A percentile compares a stretch with the other conserved stretches of the same genome.
These are phyloP conservation scores for Platanista minor DNA, from an alignment of 2,113 vertebrate genomes.

Conservation along the genomic window DNA sequence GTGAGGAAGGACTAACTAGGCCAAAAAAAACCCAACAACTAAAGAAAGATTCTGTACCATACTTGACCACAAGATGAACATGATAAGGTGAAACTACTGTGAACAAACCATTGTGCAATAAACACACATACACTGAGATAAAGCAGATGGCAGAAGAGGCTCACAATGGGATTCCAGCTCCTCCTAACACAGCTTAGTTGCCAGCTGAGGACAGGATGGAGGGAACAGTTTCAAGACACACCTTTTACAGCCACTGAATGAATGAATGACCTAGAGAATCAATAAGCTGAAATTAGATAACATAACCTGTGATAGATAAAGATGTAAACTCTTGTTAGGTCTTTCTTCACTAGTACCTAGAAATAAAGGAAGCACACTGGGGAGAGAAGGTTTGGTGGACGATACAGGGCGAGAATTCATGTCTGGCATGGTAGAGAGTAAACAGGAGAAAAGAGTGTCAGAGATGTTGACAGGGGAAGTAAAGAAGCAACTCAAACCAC, in stretches of 20 bases:
- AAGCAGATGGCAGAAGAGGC: neutral
- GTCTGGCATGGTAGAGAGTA: neutral
- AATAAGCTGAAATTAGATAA: neutral
- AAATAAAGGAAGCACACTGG: neutral
- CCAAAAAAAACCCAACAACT: neutral
- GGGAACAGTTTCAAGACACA: neutral
- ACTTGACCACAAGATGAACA: neutral
- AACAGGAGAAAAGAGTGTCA: neutral
- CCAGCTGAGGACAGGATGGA: neutral
- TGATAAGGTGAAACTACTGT: neutral
- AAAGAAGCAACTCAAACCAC: neutral
- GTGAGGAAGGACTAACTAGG: neutral
- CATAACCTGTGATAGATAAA: neutral
- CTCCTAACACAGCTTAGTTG: neutral
- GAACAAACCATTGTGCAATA: neutral
- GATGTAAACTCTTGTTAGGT: neutral
- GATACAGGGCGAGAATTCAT: neutral
- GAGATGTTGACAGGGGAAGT: neutral
- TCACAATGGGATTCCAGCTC: neutral
- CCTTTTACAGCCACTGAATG: neutral
- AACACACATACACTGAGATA: neutral
- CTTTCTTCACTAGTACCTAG: neutral
- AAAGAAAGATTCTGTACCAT: neutral
- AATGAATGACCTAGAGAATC: constrained; percentile 17
- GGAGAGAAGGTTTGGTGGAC: neutral